Evolutionary conservation across 2,797 vertebrate genomes (phyloP), one percentile per base, ranked within the genome.

Genomic region (Malurus splendens): DNA sequence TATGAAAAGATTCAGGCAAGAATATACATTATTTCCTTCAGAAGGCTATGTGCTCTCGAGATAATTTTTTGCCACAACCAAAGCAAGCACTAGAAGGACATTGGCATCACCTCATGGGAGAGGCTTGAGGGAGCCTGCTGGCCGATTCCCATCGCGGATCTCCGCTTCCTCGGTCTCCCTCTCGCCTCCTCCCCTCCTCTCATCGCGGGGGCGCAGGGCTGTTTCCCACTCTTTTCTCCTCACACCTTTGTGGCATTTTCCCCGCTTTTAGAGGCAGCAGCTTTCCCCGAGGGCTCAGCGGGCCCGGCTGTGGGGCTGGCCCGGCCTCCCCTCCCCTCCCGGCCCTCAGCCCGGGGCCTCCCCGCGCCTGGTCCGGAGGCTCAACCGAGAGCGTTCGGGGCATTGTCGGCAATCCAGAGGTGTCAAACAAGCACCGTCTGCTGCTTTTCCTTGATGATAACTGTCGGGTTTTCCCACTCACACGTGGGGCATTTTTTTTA

Each of bases 391-490:
- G 19, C 56, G 25, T 7, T 27, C 12, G 2, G 30, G 50, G 18
- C 38, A 0, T 36, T 36, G 20, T 32, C 36, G 9, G 45, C 13
- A 14, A n/a, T 15, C 10, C 23, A 3, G 1, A 1, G 5, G 18
- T 23, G 14, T 4, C 12, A 42, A 68, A 48, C 15, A 15, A 2
- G 0, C 44, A 5, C 24, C 0, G 1, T 33, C 17, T 7, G 9
- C 30, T 74, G 22, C 0, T 47, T 27, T 59, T 45, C 18, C 36
- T 28, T n/a, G 4, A 28, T 3, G 4, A 18, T 27, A 67, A 30
- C 16, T 3, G 52, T 16, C 7, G 0, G 1, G 4, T 78, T 64
- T 28, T 38, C 57, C 17, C 32, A 18, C 9, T 48, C 0, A 0
- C 20, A 47, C 45, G 68, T 62, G 25, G 15, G 10, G 27, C 8